Evolutionary conservation across 2,888 invertebrate genomes (phyloP), one percentile per base, ranked within the genome.

Genomic region (Tenthredo livida): DNA sequence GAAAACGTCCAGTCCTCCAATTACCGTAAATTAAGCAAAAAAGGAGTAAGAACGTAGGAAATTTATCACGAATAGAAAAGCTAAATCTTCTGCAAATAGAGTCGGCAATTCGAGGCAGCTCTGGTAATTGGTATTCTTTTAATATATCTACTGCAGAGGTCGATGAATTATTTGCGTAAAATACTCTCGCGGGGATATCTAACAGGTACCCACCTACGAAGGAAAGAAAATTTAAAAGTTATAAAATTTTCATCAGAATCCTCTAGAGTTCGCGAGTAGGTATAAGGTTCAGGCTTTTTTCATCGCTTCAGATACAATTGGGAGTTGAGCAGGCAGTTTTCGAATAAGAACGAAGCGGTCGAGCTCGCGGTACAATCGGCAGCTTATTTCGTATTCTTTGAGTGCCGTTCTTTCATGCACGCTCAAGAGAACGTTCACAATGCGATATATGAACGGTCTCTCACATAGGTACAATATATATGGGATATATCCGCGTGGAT

Each of bases 321-420:
- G 17, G 67, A 67, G 17, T 67, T 33, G n/a, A n/a, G n/a, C 33
- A 33, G 67, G 67, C 33, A 67, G 67, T 73, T 73, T 43, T 21
- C 25, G 72, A 43, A 43, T 43, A 29, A 15, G 77, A 77, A 73
- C 10, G 50, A 29, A 29, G 54, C 47, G 37, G 77, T 47, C 25
- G 29, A 33, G 75, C 33, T 33, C 17, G 80, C 37, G 10, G 40
- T 40, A 80, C 58, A 58, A 80, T 80, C 78, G 78, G 78, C 37
- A 78, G 78, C 78, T 58, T 61, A 80, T 80, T 61, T 77, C 77
- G 77, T 47, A 77, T 77, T 77, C 77, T 54, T 77, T 25, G 77
- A 77, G 50, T 54, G 77, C 61, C 50, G 37, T 80, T 58, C 47
- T 40, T 61, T 61, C 58, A 61, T 80, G 50, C 50, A 61, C 80